phyloP scores from a whole-genome alignment of 2,888 invertebrate genomes.

The Patella caerulea region DNA sequence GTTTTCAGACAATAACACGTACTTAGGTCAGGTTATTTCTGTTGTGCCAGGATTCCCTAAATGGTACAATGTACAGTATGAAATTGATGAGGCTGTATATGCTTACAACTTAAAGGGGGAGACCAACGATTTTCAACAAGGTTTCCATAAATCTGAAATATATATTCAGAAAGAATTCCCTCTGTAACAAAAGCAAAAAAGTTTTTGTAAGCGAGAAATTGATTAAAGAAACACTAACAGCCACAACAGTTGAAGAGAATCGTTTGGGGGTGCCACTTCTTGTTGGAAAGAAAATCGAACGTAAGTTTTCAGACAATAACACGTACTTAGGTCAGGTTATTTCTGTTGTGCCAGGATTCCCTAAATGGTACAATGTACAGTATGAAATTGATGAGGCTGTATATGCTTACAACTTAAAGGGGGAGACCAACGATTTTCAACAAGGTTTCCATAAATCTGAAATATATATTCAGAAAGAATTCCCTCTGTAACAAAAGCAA shows the following conservation, averaged over 20 bases:
- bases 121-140: too few species aligned
- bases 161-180: too few species aligned
- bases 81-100: constrained; percentile 19
- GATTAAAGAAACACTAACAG: not conserved
- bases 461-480: too few species aligned
- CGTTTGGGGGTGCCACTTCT: constrained; percentile 8
- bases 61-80: constrained; percentile 25
- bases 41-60: constrained; percentile 18
- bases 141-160: too few species aligned
- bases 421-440: too few species aligned
- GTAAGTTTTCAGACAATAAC: not conserved
- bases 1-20: not conserved
- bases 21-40: constrained; percentile 16
- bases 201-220: too few species aligned
- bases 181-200: too few species aligned
- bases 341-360: constrained; percentile 23
- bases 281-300: not conserved
- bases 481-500: too few species aligned
- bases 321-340: constrained; percentile 12
- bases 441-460: too few species aligned
- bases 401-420: constrained; percentile 14
- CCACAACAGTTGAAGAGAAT: constrained; percentile 1
- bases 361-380: constrained; percentile 18
- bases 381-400: constrained; percentile 21
- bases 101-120: constrained; percentile 8